Evolutionary conservation across 2,888 invertebrate species (phyloP), one percentile per base, ranked within the genome.

Genomic region (Deilephila elpenor): DNA sequence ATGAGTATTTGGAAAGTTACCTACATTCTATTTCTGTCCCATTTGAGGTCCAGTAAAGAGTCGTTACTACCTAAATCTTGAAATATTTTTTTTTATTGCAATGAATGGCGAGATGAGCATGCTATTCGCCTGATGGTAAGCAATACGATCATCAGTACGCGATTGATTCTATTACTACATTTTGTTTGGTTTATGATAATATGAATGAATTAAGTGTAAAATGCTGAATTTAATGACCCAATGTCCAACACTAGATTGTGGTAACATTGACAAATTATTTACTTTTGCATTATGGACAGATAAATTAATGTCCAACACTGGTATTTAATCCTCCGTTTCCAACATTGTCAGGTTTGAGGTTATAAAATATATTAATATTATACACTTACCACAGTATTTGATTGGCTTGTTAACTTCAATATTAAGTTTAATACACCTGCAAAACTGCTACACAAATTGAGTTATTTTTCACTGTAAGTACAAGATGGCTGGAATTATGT

Each of bases 281-380:
- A 14, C 5, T 19, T 56, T 56, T 56, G 5, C 64, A 67, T 44
- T 44, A 17, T 3, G 5, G 17, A 25, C 25, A 17, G 4, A 5
- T 51, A 7, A 6, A 62, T n/a, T 19, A 34, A 25, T 51, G 51
- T 67, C 51, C 51, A 67, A 67, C 51, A 67, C 67, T 51, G 67
- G 51, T 20, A 11, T 14, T 0, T 25, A 25, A 17, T 0, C 17
- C 6, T 11, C 14, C 17, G 14, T 51, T 14, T 2, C 14, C 6
- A 60, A 25, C 25, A 20, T 14, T 20, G 14, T 25, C 1, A 1
- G 25, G 17, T 25, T 29, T 25, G 0, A 1, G 25, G 17, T 25
- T 29, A 60, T 17, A 25, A 14, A 60, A 6, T 29, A 0, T 60
- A 29, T 3, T 60, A 8, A 7, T n/a, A 44, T 20, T 17, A 44